Percentiles rank a stretch among this genome's conserved stretches.
Evolutionary conservation across 2,797 vertebrate genomes (phyloP).

Genomic region (Odontamblyopus rebecca): DNA sequence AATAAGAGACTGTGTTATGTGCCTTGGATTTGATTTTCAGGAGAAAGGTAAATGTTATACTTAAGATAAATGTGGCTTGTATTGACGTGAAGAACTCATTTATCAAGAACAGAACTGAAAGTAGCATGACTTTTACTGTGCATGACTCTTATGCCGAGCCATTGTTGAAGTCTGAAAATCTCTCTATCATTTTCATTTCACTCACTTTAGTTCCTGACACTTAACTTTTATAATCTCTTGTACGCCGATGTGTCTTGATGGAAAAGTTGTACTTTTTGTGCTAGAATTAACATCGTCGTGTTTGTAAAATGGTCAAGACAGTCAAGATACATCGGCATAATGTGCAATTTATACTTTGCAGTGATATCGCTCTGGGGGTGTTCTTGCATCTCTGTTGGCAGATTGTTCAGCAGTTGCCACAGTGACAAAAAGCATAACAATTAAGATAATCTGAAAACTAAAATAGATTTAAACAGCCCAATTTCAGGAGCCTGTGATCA

Average conservation of each 20-base stretch:
- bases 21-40: constrained; percentile 65
- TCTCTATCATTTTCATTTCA: not conserved
- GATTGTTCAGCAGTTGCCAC: too few relatives aligned
- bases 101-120: constrained; percentile 38
- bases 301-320: constrained; percentile 4
- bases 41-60: constrained; percentile 63
- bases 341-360: not conserved
- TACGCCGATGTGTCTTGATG: constrained; percentile 20
- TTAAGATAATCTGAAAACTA: too few relatives aligned
- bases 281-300: not conserved
- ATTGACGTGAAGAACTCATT: constrained; percentile 66
- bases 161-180: constrained; percentile 64
- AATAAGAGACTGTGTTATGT: constrained; percentile 34
- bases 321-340: constrained; percentile 16
- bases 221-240: not conserved
- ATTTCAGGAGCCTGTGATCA: too few relatives aligned
- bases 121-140: constrained; percentile 63
- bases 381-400: too few relatives aligned
- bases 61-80: constrained; percentile 35
- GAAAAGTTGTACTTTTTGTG: constrained; percentile 5
- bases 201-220: not conserved
- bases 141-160: constrained; percentile 62
- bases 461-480: too few relatives aligned
- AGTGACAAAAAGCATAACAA: too few relatives aligned
- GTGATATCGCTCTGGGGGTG: too few relatives aligned